These are phyloP conservation scores for Catalaphyllia jardinei DNA, from an alignment of 64 coral and sea anemone genomes.

Conservation along the genomic window DNA sequence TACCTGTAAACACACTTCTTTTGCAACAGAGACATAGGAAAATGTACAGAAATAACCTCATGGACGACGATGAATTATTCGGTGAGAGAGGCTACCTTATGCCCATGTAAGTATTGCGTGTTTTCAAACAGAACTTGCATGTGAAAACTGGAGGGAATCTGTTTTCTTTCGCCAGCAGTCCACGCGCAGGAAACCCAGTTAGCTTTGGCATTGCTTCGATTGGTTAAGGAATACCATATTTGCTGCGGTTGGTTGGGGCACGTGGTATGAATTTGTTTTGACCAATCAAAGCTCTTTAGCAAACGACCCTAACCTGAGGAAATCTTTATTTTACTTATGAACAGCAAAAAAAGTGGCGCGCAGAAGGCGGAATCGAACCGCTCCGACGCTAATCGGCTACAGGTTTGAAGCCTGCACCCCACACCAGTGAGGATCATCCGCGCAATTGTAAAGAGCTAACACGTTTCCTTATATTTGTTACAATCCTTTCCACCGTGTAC, in stretches of 20 bases:
- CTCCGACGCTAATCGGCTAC: slow-evolving; percentile 97
- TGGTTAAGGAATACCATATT: too few relatives aligned
- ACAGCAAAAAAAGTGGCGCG: slow-evolving; percentile 6
- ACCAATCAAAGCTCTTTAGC: too few relatives aligned
- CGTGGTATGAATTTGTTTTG: too few relatives aligned
- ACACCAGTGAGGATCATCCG: slow-evolving; percentile 97
- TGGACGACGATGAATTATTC: slow-evolving; percentile 42
- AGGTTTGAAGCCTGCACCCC: slow-evolving; percentile 97
- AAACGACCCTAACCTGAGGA: too few relatives aligned
- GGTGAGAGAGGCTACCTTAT: slow-evolving; percentile 23
- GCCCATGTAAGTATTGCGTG: slow-evolving; percentile 36
- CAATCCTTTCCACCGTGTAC: not conserved
- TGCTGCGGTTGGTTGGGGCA: too few relatives aligned
- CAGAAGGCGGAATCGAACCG: slow-evolving; percentile 97
- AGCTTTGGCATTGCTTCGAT: too few relatives aligned
- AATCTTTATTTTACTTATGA: too few relatives aligned
- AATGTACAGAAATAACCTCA: slow-evolving; percentile 60
- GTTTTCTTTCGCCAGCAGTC: too few relatives aligned
- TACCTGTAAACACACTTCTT: not conserved
- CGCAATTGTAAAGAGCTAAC: not conserved
- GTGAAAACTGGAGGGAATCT: too few relatives aligned
- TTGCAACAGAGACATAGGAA: slow-evolving; percentile 53
- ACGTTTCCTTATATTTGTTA: not conserved
- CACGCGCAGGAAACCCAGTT: too few relatives aligned
- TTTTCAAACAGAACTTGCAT: too few relatives aligned